Conservation (phyloP, 2,113 vertebrate species). For the Gallinago media region DNA sequence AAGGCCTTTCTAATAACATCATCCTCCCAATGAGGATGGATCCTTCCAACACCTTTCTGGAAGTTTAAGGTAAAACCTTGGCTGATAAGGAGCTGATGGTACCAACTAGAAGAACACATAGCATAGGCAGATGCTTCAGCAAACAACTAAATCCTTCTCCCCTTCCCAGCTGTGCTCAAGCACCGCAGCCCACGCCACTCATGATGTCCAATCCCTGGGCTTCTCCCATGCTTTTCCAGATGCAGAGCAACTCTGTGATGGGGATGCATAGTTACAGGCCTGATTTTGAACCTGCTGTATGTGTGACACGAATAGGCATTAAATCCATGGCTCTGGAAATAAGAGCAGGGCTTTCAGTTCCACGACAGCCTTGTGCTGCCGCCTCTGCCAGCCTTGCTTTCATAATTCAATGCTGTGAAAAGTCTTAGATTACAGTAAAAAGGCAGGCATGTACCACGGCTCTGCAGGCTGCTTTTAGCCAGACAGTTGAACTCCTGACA, state of each 20-base stretch:
- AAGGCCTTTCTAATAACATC: background rate
- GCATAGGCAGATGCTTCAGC: background rate
- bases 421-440: background rate
- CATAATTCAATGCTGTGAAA: background rate
- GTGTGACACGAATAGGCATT: background rate
- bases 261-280: rapidly evolving
- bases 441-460: background rate
- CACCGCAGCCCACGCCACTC: background rate
- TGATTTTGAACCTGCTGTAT: background rate
- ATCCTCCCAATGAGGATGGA: rapidly evolving
- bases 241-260: rapidly evolving
- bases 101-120: background rate
- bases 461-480: background rate
- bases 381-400: background rate
- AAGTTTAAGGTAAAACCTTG: background rate
- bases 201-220: background rate
- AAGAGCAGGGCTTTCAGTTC: background rate
- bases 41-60: background rate
- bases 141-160: background rate
- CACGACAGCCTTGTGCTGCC: rapidly evolving
- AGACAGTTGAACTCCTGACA: background rate
- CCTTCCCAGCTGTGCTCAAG: background rate
- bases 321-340: background rate
- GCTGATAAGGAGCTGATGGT: background rate
- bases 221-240: background rate